Conservation (phyloP, 2,113 vertebrate species). For the Ailurus styani region DNA sequence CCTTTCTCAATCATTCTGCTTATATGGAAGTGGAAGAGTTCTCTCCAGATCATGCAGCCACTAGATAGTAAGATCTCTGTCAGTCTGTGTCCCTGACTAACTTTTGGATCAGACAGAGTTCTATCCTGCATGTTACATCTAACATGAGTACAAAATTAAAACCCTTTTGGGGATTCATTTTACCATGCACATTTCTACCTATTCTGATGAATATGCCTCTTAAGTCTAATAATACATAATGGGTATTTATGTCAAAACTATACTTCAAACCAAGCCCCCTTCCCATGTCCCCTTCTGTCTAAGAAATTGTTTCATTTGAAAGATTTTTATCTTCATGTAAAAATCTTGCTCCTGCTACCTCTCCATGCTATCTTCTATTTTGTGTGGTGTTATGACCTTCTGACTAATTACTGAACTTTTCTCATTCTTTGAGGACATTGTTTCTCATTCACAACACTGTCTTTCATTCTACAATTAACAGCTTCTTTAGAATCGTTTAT, state of each 20-base stretch:
- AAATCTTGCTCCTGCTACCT: neutral
- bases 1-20: neutral
- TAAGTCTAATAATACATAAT: neutral
- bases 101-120: neutral
- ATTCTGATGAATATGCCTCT: neutral
- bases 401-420: neutral
- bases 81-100: accelerated
- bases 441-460: neutral
- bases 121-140: accelerated
- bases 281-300: neutral
- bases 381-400: neutral
- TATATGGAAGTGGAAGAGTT: neutral
- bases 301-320: neutral
- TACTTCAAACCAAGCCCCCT: neutral
- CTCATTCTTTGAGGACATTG: neutral
- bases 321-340: neutral
- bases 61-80: neutral
- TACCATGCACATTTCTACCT: neutral
- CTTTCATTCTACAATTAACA: neutral
- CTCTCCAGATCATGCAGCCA: neutral
- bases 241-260: neutral
- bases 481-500: neutral
- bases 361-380: neutral
- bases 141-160: neutral
- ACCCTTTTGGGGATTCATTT: neutral